These are phyloP conservation scores for Echeneis naucrates DNA, from an alignment of 2,797 vertebrate species.

Conservation along the genomic window DNA sequence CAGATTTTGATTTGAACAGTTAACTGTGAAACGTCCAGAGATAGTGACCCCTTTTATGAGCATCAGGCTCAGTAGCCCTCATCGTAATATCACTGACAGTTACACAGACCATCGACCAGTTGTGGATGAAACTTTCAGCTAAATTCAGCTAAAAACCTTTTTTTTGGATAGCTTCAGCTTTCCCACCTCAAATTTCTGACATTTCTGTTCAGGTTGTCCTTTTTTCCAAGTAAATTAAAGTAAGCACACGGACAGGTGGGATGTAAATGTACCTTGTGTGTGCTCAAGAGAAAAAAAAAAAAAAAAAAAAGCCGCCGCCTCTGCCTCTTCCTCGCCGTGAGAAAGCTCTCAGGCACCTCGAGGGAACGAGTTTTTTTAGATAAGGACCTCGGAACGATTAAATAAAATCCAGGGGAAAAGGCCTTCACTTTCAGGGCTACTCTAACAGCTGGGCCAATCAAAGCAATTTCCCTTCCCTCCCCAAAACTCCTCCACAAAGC, in stretches of 20 bases:
- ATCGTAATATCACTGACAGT: too few species aligned
- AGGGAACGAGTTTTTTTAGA: slow-evolving; percentile 79
- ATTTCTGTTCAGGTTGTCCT: neutral
- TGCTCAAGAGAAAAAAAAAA: slow-evolving; percentile 37
- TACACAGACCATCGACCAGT: too few species aligned
- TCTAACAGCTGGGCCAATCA: slow-evolving; percentile 86
- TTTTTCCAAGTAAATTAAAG: neutral
- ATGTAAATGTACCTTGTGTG: neutral
- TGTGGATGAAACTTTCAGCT: too few species aligned
- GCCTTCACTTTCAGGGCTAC: slow-evolving; percentile 82
- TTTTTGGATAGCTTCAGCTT: neutral
- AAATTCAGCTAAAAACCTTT: neutral
- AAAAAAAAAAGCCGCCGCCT: too few species aligned
- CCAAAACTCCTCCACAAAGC: slow-evolving; percentile 80
- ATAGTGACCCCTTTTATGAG: too few species aligned
- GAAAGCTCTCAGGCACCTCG: slow-evolving; percentile 78
- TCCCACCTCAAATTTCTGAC: neutral
- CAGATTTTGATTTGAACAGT: too few species aligned
- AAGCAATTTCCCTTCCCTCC: slow-evolving; percentile 83
- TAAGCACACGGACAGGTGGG: neutral
- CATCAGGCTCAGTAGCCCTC: too few species aligned
- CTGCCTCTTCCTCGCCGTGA: slow-evolving; percentile 75
- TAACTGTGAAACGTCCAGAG: too few species aligned
- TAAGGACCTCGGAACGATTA: slow-evolving; percentile 83
- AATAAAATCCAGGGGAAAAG: slow-evolving; percentile 84